Evolutionary conservation across 2,113 vertebrate species (phyloP).

Genomic region (Pachypanchax playfairii): DNA sequence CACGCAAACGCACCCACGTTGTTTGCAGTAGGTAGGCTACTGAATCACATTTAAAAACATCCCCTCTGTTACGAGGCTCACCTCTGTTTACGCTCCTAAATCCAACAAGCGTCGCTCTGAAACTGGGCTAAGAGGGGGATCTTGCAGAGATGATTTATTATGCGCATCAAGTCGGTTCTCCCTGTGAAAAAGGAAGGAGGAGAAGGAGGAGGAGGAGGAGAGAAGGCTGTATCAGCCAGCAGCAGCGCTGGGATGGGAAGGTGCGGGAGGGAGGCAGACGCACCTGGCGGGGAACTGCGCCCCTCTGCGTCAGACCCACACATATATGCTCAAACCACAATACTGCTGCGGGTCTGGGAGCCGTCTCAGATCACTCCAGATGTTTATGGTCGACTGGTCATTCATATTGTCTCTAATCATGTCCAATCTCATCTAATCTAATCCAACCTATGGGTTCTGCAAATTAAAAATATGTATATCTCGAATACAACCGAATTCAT

Average conservation of each 20-base stretch:
- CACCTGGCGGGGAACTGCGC: constrained; percentile 71
- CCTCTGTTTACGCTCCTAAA: constrained; percentile 33
- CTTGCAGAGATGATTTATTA: constrained; percentile 60
- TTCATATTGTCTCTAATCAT: no score
- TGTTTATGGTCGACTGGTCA: no score
- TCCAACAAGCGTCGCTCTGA: constrained; percentile 41
- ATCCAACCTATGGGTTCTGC: no score
- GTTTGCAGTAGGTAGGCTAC: constrained; percentile 61
- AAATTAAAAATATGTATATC: no score
- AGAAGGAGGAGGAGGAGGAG: constrained; percentile 7
- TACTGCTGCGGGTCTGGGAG: constrained; percentile 2
- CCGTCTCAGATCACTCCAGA: no score
- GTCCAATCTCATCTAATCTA: no score
- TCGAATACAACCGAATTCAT: no score
- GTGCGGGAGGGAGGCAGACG: constrained; percentile 39
- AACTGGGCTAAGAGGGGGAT: constrained; percentile 31
- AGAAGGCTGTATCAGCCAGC: constrained; percentile 50
- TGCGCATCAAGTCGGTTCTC: constrained; percentile 67
- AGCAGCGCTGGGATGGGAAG: constrained; percentile 54
- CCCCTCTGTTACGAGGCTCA: constrained; percentile 33
- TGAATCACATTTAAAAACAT: constrained; percentile 64
- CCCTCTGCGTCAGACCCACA: constrained; percentile 52
- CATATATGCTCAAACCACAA: no score
- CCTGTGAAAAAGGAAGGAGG: constrained; percentile 27
- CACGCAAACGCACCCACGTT: constrained; percentile 73